A percentile compares a stretch with the other conserved stretches of the same genome.
Evolutionary conservation across 2,797 vertebrate species (phyloP).

Genomic region (Periophthalmus magnuspinnatus): DNA sequence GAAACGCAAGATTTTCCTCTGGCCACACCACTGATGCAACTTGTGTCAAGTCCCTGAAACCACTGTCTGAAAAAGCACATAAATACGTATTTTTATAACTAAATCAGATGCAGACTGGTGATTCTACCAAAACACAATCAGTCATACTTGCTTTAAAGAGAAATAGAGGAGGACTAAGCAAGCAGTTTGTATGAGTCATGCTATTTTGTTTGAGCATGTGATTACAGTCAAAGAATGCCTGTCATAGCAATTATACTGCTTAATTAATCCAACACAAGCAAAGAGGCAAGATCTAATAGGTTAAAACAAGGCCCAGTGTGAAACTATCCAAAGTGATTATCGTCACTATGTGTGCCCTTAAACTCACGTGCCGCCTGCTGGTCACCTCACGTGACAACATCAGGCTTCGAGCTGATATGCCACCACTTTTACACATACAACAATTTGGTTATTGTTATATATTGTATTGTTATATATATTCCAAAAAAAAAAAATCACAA

Average conservation of each 20-base stretch:
- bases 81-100: conserved; percentile 24
- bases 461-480: too few species aligned
- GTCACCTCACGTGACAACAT: conserved; percentile 16
- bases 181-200: background rate
- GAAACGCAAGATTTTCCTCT: conserved; percentile 54
- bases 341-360: conserved; percentile 22
- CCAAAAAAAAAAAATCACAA: too few species aligned
- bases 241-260: conserved; percentile 11
- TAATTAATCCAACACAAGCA: conserved; percentile 33
- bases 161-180: background rate
- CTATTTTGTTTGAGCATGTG: background rate
- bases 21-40: conserved; percentile 63
- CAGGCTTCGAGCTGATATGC: background rate
- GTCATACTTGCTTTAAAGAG: background rate
- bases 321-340: conserved; percentile 43
- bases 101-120: conserved; percentile 9
- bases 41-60: conserved; percentile 63
- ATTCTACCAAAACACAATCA: background rate
- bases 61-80: conserved; percentile 29
- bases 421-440: background rate
- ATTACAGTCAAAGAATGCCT: conserved; percentile 23
- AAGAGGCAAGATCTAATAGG: conserved; percentile 37
- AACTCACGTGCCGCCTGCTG: conserved; percentile 18
- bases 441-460: background rate
- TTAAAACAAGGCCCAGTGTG: conserved; percentile 44